Percentiles rank a stretch among this genome's conserved stretches.
These are phyloP conservation scores for Philotrypesis tridentata DNA, from an alignment of 1,140 invertebrate species.

Conservation along the genomic window DNA sequence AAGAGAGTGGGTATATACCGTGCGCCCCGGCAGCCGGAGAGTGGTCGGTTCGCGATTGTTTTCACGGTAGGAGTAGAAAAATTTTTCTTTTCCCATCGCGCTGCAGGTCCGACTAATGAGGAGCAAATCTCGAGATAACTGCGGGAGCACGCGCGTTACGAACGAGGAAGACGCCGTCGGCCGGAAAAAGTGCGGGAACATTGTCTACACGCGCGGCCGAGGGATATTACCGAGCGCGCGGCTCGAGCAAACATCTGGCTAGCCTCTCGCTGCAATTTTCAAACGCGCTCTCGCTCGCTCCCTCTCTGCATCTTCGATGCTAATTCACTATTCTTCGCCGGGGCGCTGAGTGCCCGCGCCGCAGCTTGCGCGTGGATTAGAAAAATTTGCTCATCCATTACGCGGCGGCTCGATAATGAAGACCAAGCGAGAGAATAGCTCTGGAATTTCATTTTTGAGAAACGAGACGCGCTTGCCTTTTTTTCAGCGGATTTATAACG, in stretches of 20 bases:
- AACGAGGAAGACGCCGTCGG: conserved; percentile 29
- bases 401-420: not conserved
- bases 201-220: conserved; percentile 45
- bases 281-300: not conserved
- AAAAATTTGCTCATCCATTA: not conserved
- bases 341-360: not conserved
- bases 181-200: conserved; percentile 52
- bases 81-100: conserved; percentile 22
- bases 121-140: conserved; percentile 65
- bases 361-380: too few relatives aligned
- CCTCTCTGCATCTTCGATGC: conserved; percentile 50
- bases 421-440: not conserved
- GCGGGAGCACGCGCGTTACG: conserved; percentile 53
- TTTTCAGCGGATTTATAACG: too few relatives aligned
- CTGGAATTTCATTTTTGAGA: not conserved
- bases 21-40: conserved; percentile 20
- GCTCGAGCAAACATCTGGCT: conserved; percentile 43
- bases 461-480: too few relatives aligned
- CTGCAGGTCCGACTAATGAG: conserved; percentile 56
- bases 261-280: too few relatives aligned
- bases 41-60: conserved; percentile 51
- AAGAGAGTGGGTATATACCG: conserved; percentile 52
- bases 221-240: conserved; percentile 11
- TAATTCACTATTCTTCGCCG: conserved; percentile 36
- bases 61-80: not conserved